Percentiles rank a stretch among this genome's conserved stretches.
These are phyloP conservation scores for Allobates femoralis DNA, from an alignment of 2,797 vertebrate species.

Conservation along the genomic window DNA sequence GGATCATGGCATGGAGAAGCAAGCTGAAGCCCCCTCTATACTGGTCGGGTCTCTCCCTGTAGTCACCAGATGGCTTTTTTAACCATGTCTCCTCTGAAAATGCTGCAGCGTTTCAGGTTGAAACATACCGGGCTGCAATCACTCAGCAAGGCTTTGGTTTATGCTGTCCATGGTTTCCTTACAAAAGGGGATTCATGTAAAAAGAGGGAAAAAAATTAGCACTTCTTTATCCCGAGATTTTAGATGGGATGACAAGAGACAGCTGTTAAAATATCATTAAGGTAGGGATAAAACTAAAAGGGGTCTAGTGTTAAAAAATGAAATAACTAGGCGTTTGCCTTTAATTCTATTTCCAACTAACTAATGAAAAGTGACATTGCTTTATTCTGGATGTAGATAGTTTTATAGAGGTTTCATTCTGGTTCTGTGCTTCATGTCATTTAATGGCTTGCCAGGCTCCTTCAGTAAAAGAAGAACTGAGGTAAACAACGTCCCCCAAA, in stretches of 20 bases:
- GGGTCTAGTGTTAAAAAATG: not conserved
- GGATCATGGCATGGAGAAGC: no score
- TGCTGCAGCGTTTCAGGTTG: no score
- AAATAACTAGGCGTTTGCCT: not conserved
- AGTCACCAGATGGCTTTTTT: no score
- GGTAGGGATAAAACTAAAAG: not conserved
- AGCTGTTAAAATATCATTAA: not conserved
- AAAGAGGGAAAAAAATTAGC: not conserved
- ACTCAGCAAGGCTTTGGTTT: no score
- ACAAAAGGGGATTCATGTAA: not conserved
- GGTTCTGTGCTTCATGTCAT: not conserved
- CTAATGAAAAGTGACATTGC: not conserved
- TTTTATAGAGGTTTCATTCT: not conserved
- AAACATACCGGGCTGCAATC: no score
- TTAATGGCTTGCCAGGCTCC: conserved; percentile 18
- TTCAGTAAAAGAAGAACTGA: conserved; percentile 26
- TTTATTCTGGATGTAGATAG: not conserved
- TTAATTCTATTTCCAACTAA: not conserved
- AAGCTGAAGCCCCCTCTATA: no score
- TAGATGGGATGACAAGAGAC: not conserved
- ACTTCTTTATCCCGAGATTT: not conserved
- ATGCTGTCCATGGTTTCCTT: not conserved
- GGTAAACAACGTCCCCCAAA: conserved; percentile 19
- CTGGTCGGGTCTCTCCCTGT: no score
- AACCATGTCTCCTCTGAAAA: no score